Base-by-base conservation (phyloP, 2,888 invertebrate species). In the Drosophila vallismaia region DNA sequence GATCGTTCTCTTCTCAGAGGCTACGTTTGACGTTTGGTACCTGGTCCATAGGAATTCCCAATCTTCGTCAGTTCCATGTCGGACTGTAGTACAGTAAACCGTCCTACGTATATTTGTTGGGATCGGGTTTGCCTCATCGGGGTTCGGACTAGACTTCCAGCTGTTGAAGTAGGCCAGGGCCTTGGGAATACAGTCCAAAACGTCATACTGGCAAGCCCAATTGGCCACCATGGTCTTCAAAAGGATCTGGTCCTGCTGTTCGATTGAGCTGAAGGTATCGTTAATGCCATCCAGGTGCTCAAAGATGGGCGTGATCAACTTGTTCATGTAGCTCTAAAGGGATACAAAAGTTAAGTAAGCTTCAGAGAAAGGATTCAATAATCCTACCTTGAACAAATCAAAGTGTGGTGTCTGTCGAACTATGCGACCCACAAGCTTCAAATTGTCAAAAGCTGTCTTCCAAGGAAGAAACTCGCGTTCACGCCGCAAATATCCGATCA, bases 41-140 rank as follows among this genome's bases (percentile, higher is more conserved):
- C 94, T 93, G 12, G 93, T 90, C 92, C 95, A 95, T 12, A 95
- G 92, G 92, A 96, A 96, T 33, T 95, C 91, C 96, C 96, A 97
- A 76, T 95, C 94, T 0, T 92, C 91, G 71, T 94, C 93, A 4
- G 93, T 92, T 40, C 97, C 96, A 75, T 94, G 92, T 6, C 93
- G 91, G 14, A 96, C 93, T 0, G 94, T 95, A 52, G 93, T 94
- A 90, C 97, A 97, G 92, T 95, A 96, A 57, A 96, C 94, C 0
- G 94, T 93, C 14, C 93, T 90, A 0, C 95, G 94, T 5, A 96
- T 91, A 91, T 96, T 95, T 14, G 94, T 93, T 0, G 95, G 94
- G 76, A 97, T 94, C 1, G 94, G 93, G 88, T 95, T 94, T 49
- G 92, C 90, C 26, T 91, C 90, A 40, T 94, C 93, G 0, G 94